A percentile compares a stretch with the other conserved stretches of the same genome.
Evolutionary conservation across 2,888 invertebrate genomes (phyloP).

Genomic region (Gerosis bhagava): DNA sequence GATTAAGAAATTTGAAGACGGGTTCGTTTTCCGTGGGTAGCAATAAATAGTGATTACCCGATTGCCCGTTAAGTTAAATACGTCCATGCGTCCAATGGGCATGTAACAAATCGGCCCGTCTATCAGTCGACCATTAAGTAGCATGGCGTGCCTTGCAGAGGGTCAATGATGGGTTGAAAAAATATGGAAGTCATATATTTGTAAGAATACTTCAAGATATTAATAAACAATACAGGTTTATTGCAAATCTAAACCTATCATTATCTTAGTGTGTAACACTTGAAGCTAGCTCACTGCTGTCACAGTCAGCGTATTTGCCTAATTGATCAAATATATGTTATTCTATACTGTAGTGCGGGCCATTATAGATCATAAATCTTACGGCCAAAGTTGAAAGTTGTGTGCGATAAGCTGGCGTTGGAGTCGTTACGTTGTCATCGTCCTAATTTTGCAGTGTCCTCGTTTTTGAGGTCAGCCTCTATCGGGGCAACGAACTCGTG

Average conservation of each 20-base stretch:
- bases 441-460: conserved; percentile 86
- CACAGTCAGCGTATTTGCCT: conserved; percentile 80
- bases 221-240: conserved; percentile 35
- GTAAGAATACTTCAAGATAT: no score
- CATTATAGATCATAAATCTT: conserved; percentile 45
- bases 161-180: no score
- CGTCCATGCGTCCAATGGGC: no score
- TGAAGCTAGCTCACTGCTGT: conserved; percentile 67
- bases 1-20: no score
- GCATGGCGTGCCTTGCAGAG: no score
- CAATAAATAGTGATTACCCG: no score
- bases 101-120: no score
- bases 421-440: conserved; percentile 79
- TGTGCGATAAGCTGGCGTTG: conserved; percentile 56
- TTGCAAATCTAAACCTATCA: conserved; percentile 56
- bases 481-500: conserved; percentile 81
- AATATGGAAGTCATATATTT: no score
- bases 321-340: conserved; percentile 81
- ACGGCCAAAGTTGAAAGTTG: conserved; percentile 53
- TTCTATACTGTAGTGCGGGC: conserved; percentile 45
- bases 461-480: conserved; percentile 87
- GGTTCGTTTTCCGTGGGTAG: no score
- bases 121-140: no score
- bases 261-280: conserved; percentile 69
- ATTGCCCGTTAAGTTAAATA: no score